Percentiles rank a stretch among this genome's conserved stretches.
Conservation (phyloP, 2,888 invertebrate species). For the Drosophila maculinotata region DNA sequence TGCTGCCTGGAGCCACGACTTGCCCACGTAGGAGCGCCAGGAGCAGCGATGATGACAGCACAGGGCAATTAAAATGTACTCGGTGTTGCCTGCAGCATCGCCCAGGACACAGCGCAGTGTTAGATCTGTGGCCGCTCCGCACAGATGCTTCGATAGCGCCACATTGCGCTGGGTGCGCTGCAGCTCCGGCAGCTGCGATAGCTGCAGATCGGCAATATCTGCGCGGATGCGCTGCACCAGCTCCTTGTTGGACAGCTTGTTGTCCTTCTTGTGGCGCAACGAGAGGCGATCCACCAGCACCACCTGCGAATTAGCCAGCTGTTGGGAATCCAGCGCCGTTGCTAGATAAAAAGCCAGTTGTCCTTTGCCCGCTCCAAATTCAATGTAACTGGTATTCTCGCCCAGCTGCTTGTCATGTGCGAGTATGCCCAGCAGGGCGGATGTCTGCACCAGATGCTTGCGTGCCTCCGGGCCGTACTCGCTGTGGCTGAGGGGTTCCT, state of each 20-base stretch:
- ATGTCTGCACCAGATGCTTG: constrained; percentile 92
- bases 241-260: constrained; percentile 86
- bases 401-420: constrained; percentile 87
- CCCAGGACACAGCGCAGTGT: constrained; percentile 88
- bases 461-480: constrained; percentile 88
- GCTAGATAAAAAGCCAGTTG: constrained; percentile 92
- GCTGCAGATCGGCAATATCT: constrained; percentile 92
- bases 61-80: constrained; percentile 91
- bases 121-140: constrained; percentile 94
- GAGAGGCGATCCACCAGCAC: constrained; percentile 92
- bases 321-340: constrained; percentile 85
- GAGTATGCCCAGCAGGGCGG: constrained; percentile 90
- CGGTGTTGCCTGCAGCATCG: constrained; percentile 74
- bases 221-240: constrained; percentile 89
- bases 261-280: constrained; percentile 92
- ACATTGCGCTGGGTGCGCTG: constrained; percentile 87
- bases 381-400: constrained; percentile 90
- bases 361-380: constrained; percentile 96
- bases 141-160: constrained; percentile 94
- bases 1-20: constrained; percentile 87
- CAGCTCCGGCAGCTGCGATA: constrained; percentile 86
- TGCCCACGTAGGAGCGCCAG: constrained; percentile 90
- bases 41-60: constrained; percentile 96
- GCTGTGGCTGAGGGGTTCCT: constrained; percentile 86
- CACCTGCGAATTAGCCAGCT: constrained; percentile 86